Base-by-base conservation (phyloP, 2,888 invertebrate species). In the Arctia plantaginis region DNA sequence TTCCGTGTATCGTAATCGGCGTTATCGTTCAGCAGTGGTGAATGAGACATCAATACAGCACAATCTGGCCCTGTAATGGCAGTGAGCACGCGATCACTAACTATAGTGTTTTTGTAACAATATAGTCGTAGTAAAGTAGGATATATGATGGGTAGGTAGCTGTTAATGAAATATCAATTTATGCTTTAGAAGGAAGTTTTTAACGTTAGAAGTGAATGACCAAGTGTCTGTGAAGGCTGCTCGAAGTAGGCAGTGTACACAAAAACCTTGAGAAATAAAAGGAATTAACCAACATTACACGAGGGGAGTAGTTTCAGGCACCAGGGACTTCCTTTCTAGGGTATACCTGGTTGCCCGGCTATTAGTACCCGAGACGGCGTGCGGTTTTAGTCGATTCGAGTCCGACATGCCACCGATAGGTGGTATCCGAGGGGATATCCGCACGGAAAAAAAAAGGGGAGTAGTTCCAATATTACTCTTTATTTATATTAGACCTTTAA, bases 1-100 rank as follows among this genome's bases (percentile, higher is more conserved):
- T 64, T 69, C 69, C 39, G 71, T 75, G 66, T 71, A 55, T 72
- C 33, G 72, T 39, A 59, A 69, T 12, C 62, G 69, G 55, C 39
- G 71, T 72, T 75, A 75, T 75, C 75, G 77, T 65, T 33, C 66
- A 27, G 44, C 41, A 41, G 72, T 69, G 69, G 72, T 81, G 82
- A 88, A 84, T 85, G 82, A 87, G 87, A 88, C 86, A 85, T 87
- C 87, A 86, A 83, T 85, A 82, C 78, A 74, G 79, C 66, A 73
- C 81, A 80, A 82, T 80, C 82, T 79, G 73, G 82, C 80, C 77
- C 71, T 80, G 76, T 84, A 87, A 84, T 83, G 85, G 77, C 64
- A 39, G 44, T n/a, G 39, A 30, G 71, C 88, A 88, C 87, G 88
- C 88, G 75, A 87, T 73, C 76, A 27, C 71, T 74, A 73, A 68